These are phyloP conservation scores for Adelphocoris suturalis DNA, from an alignment of 2,888 invertebrate genomes.

Conservation along the genomic window DNA sequence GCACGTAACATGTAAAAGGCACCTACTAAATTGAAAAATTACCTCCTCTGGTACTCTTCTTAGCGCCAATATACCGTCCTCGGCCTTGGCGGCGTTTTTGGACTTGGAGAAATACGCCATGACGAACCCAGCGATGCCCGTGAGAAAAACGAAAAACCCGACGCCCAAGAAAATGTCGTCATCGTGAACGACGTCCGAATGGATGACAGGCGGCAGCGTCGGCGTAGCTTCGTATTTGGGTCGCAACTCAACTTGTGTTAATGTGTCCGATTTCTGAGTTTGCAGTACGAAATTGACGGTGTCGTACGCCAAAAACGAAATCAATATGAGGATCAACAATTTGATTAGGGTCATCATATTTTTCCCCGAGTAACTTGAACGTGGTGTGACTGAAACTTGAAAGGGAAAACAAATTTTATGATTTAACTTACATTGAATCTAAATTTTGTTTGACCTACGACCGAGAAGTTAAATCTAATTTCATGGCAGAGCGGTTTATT, in stretches of 20 bases:
- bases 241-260: constrained; percentile 33
- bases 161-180: constrained; percentile 38
- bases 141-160: constrained; percentile 37
- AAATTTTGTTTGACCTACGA: constrained; percentile 39
- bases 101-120: constrained; percentile 13
- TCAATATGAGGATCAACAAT: constrained; percentile 17
- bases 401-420: not conserved
- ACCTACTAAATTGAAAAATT: not conserved
- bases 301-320: constrained; percentile 54
- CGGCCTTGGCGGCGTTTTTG: not conserved
- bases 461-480: not conserved
- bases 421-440: constrained; percentile 24
- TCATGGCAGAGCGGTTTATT: not conserved
- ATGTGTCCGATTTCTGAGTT: not conserved
- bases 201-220: not conserved
- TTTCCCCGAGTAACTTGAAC: constrained; percentile 11
- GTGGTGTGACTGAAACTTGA: constrained; percentile 47
- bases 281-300: constrained; percentile 46
- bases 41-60: constrained; percentile 32
- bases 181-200: not conserved
- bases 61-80: constrained; percentile 5
- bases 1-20: no score
- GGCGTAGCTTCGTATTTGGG: not conserved
- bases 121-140: constrained; percentile 2
- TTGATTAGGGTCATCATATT: constrained; percentile 42